Evolutionary conservation across 2,797 vertebrate genomes (phyloP).

Genomic region (Sebastes hopkinsi): DNA sequence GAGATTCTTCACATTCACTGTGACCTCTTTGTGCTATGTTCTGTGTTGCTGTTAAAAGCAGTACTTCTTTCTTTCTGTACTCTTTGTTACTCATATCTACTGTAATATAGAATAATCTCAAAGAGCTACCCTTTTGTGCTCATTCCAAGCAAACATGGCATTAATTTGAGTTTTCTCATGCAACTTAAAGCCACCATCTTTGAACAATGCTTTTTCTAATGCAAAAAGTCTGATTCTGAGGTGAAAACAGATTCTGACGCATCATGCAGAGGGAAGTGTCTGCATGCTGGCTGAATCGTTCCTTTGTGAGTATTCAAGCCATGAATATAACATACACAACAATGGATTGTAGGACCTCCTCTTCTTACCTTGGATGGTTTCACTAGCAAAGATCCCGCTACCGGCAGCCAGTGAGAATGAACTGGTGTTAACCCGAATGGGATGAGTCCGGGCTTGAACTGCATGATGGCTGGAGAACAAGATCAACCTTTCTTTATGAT

Average conservation of each 20-base stretch:
- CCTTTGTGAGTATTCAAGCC: background rate
- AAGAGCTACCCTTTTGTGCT: no score
- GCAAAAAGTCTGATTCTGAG: background rate
- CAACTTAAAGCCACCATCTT: background rate
- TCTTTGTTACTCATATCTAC: no score
- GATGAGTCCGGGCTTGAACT: no score
- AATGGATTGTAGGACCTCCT: background rate
- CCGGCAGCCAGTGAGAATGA: no score
- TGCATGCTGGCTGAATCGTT: background rate
- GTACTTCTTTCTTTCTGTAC: no score
- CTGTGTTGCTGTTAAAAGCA: no score
- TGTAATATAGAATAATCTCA: no score
- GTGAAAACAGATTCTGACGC: background rate
- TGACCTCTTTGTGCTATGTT: no score
- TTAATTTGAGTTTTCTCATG: background rate
- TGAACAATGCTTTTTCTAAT: background rate
- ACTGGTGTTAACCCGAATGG: no score
- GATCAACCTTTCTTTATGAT: background rate
- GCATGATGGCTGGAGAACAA: background rate
- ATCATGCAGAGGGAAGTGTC: background rate
- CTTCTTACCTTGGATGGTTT: background rate
- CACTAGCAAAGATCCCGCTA: background rate
- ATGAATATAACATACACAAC: background rate
- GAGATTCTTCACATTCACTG: no score
- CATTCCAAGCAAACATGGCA: no score